A percentile compares a stretch with the other conserved stretches of the same genome.
Conservation (phyloP, 2,797 vertebrate species). For the Sardinella longiceps region DNA sequence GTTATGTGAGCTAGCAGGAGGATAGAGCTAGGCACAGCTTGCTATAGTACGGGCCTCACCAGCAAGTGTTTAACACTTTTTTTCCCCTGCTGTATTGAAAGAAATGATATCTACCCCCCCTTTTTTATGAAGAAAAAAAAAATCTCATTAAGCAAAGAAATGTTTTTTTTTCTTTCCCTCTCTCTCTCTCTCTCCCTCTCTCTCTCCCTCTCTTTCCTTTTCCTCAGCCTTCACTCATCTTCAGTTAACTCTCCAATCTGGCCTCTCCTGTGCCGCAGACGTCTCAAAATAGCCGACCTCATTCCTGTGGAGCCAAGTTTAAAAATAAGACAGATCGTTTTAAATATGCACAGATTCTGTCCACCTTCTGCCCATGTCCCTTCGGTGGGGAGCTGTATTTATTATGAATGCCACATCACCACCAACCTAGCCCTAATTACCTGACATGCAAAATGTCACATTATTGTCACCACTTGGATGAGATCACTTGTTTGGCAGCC, state of each 20-base stretch:
- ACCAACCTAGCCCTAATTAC: neutral
- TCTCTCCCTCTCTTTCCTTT: slow-evolving; percentile 40
- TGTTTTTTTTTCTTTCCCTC: too few species aligned
- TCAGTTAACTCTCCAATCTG: slow-evolving; percentile 38
- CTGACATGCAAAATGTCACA: neutral
- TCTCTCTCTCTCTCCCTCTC: too few species aligned
- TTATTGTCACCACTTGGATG: neutral
- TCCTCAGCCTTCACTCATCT: slow-evolving; percentile 47
- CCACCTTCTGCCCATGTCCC: neutral
- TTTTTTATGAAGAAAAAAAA: neutral
- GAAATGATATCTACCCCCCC: neutral
- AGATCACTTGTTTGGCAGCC: neutral
- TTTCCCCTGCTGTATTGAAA: neutral
- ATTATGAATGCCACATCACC: neutral
- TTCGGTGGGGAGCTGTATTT: neutral
- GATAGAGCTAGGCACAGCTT: slow-evolving; percentile 47
- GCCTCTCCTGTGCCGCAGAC: neutral
- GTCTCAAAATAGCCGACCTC: slow-evolving; percentile 40
- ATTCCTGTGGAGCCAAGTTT: slow-evolving; percentile 25
- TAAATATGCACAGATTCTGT: slow-evolving; percentile 30
- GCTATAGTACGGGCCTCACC: slow-evolving; percentile 43
- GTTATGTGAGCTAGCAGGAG: slow-evolving; percentile 65
- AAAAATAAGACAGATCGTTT: slow-evolving; percentile 40
- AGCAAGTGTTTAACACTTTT: neutral
- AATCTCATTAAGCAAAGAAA: neutral